Conservation (phyloP, 92 coral and sea anemone genomes). For the Paramuricea clavata region DNA sequence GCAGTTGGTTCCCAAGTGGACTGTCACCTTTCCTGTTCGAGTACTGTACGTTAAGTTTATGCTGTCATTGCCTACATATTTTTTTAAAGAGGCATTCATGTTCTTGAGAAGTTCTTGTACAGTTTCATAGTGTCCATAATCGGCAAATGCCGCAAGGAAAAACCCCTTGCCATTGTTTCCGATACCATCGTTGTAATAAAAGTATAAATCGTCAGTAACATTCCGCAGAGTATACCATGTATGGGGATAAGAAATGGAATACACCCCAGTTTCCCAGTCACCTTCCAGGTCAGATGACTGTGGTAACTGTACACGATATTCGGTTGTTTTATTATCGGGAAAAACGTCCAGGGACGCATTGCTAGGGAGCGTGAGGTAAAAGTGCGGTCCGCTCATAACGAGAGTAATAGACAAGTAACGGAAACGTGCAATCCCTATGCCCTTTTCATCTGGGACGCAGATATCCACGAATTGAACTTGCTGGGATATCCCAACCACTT, state of each 20-base stretch:
- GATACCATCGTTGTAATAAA: background rate
- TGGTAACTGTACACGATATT: background rate
- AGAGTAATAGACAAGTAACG: no score
- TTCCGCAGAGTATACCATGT: background rate
- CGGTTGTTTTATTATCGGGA: background rate
- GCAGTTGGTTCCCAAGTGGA: background rate
- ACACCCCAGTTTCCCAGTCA: background rate
- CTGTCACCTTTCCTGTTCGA: background rate
- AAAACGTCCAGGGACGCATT: conserved; percentile 3
- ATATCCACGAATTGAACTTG: conserved; percentile 59
- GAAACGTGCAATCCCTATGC: no score
- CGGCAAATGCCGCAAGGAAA: background rate
- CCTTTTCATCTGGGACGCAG: background rate
- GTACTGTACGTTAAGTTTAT: background rate
- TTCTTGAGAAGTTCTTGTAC: background rate
- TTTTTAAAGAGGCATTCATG: background rate
- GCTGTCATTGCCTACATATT: background rate
- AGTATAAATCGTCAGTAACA: background rate
- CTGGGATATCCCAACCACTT: conserved; percentile 58
- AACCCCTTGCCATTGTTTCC: no score
- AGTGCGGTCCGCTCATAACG: background rate
- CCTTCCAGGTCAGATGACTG: background rate
- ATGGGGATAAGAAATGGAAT: conserved; percentile 8
- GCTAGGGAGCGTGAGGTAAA: conserved; percentile 18
- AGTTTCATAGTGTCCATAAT: background rate